A percentile compares a stretch with the other conserved stretches of the same genome.
phyloP scores from a whole-genome alignment of 2,888 invertebrate species.

The Patella depressa region DNA sequence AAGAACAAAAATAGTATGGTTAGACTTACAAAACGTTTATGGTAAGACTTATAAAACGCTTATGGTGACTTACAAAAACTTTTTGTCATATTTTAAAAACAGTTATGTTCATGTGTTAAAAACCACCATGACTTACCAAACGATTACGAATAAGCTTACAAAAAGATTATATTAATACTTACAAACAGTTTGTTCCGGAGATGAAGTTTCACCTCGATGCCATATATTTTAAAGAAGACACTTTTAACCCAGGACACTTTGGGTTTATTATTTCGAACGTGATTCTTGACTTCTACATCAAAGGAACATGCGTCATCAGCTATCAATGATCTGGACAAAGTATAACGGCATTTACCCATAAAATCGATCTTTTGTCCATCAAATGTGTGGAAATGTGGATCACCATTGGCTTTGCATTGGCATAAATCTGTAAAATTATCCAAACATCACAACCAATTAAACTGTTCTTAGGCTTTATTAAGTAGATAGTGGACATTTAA shows the following conservation, averaged over 20 bases:
- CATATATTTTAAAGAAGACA: constrained; percentile 39
- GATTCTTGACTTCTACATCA: constrained; percentile 45
- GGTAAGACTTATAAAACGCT: no score
- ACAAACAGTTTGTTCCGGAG: constrained; percentile 36
- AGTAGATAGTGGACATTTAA: no score
- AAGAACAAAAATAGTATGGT: no score
- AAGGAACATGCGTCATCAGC: constrained; percentile 34
- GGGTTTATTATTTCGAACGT: constrained; percentile 39
- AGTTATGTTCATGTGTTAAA: background rate
- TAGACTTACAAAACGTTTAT: no score
- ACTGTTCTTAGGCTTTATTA: no score
- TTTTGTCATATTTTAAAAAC: constrained; percentile 13
- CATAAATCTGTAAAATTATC: constrained; percentile 34
- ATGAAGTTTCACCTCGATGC: constrained; percentile 32
- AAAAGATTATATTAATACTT: constrained; percentile 15
- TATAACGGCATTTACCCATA: constrained; percentile 63
- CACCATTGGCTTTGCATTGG: constrained; percentile 50
- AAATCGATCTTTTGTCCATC: constrained; percentile 60
- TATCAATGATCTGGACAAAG: constrained; percentile 48
- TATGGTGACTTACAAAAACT: background rate
- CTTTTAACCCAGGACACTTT: constrained; percentile 42
- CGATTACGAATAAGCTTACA: no score
- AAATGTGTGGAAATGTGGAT: constrained; percentile 66
- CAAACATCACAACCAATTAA: no score
- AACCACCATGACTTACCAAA: no score